phyloP scores from a whole-genome alignment of 2,888 invertebrate species.

The Mamestra brassicae region DNA sequence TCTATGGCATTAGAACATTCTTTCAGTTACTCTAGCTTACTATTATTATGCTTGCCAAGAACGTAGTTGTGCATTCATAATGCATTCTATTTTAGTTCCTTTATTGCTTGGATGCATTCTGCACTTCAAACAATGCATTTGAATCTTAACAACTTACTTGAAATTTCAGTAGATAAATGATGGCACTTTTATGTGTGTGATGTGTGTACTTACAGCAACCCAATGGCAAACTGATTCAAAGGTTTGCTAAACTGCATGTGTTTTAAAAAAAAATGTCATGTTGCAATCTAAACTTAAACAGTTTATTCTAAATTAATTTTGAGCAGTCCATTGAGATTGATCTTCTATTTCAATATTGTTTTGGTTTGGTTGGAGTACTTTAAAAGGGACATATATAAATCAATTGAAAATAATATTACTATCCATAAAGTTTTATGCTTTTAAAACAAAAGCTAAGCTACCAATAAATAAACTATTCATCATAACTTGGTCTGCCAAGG shows the following conservation, averaged over 20 bases:
- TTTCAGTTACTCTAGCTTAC: slow-evolving; percentile 12
- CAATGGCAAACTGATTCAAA: neutral
- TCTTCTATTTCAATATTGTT: neutral
- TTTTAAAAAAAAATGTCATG: no score
- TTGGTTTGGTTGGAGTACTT: neutral
- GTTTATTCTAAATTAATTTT: neutral
- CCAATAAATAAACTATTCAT: slow-evolving; percentile 7
- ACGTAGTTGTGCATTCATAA: slow-evolving; percentile 31
- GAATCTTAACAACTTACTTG: slow-evolving; percentile 17
- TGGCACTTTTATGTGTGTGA: neutral
- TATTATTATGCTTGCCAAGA: slow-evolving; percentile 53
- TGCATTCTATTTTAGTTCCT: slow-evolving; percentile 46
- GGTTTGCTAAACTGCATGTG: no score
- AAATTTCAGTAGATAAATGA: neutral
- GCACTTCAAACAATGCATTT: slow-evolving; percentile 12
- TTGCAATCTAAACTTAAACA: neutral
- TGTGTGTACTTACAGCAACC: neutral
- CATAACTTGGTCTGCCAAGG: slow-evolving; percentile 1
- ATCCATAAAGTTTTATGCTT: neutral
- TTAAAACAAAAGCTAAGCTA: neutral
- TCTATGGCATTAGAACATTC: slow-evolving; percentile 19
- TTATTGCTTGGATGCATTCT: slow-evolving; percentile 18
- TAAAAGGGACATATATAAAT: neutral
- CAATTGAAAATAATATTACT: neutral
- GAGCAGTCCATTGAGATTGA: neutral